phyloP scores from a whole-genome alignment of 53 echinoderm and acorn worm genomes.

The Paracentrotus lividus region DNA sequence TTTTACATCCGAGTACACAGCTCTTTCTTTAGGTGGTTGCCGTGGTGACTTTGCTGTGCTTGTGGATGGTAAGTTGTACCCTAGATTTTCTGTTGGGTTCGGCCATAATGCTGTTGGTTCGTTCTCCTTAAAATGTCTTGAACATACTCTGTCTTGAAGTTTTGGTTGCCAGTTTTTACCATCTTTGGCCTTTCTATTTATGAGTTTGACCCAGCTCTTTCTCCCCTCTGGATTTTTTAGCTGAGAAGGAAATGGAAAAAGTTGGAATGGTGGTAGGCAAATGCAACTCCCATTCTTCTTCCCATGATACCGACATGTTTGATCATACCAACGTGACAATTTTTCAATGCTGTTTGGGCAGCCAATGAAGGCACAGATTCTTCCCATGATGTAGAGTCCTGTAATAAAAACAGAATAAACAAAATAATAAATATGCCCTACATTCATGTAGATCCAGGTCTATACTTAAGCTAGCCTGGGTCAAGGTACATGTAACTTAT shows the following conservation, averaged over 20 bases:
- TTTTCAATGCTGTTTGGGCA: too few relatives aligned
- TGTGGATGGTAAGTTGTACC: background rate
- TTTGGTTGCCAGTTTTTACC: constrained; percentile 59
- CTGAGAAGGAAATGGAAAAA: constrained; percentile 73
- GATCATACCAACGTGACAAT: too few relatives aligned
- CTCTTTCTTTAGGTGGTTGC: background rate
- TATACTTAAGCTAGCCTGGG: too few relatives aligned
- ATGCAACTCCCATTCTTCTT: constrained; percentile 68
- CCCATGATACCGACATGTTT: constrained; percentile 66
- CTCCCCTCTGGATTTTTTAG: constrained; percentile 3
- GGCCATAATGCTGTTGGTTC: constrained; percentile 62
- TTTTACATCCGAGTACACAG: too few relatives aligned
- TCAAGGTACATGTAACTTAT: too few relatives aligned
- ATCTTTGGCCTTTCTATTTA: constrained; percentile 46
- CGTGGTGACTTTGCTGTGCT: background rate
- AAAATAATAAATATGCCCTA: too few relatives aligned
- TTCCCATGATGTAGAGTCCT: too few relatives aligned
- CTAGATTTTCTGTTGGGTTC: constrained; percentile 69
- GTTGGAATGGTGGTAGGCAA: constrained; percentile 74
- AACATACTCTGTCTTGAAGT: constrained; percentile 54
- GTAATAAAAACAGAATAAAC: too few relatives aligned
- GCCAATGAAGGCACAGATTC: too few relatives aligned
- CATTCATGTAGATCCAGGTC: too few relatives aligned
- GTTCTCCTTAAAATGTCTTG: constrained; percentile 54
- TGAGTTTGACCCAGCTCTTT: constrained; percentile 56